Percentiles rank a stretch among this genome's conserved stretches.
Evolutionary conservation across 1,140 invertebrate species (phyloP).

Genomic region (Pseudomyrmex concolor): DNA sequence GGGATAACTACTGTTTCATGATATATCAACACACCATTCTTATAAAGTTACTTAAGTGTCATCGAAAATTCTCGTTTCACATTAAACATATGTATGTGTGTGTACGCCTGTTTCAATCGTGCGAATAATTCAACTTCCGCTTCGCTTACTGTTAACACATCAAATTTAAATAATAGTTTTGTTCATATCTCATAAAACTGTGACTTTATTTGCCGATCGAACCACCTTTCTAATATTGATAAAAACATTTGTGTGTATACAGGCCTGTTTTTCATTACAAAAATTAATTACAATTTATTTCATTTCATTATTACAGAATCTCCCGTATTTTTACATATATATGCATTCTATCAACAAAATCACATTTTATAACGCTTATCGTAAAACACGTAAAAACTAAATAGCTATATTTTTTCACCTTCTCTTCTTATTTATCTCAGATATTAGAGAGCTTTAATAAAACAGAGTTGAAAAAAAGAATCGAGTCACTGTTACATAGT

Average conservation of each 20-base stretch:
- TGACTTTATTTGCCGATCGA: constrained; percentile 1
- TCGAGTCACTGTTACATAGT: constrained; percentile 83
- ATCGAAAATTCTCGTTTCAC: constrained; percentile 9
- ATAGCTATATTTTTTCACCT: constrained; percentile 1
- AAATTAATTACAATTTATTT: constrained; percentile 19
- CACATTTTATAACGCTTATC: background rate
- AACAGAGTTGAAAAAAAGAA: background rate
- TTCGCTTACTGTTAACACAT: constrained; percentile 4
- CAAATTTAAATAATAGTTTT: constrained; percentile 15
- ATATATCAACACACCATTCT: no score
- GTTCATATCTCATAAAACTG: background rate
- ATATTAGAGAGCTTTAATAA: background rate
- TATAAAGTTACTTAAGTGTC: no score
- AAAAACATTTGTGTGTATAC: constrained; percentile 3
- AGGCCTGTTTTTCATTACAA: background rate
- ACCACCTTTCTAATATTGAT: constrained; percentile 10
- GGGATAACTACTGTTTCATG: no score
- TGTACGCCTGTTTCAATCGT: constrained; percentile 12
- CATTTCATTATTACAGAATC: constrained; percentile 4
- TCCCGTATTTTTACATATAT: background rate
- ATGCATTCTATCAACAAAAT: background rate
- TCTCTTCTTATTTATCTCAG: background rate
- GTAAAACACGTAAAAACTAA: background rate
- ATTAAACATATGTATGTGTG: constrained; percentile 19
- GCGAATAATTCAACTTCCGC: background rate